Percentiles rank a stretch among this genome's conserved stretches.
Evolutionary conservation across 1,140 invertebrate species (phyloP).

Genomic region (Mactra quadrangularis): DNA sequence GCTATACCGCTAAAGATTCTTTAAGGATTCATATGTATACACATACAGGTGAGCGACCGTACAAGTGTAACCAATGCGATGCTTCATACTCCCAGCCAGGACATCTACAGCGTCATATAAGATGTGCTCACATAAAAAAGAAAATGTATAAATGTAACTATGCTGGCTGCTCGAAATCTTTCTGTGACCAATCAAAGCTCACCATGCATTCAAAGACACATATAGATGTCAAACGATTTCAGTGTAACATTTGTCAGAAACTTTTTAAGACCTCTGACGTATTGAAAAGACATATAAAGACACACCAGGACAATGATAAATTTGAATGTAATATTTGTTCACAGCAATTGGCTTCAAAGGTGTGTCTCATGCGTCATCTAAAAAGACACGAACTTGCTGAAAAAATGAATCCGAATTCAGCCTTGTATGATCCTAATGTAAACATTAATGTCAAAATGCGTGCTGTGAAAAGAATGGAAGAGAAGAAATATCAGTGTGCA

Average conservation of each 20-base stretch:
- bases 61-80: background rate
- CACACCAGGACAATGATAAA: background rate
- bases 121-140: background rate
- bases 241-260: background rate
- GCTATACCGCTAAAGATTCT: constrained; percentile 11
- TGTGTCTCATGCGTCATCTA: constrained; percentile 8
- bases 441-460: background rate
- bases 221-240: constrained; percentile 1
- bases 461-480: constrained; percentile 31
- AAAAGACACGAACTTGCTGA: constrained; percentile 6
- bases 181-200: background rate
- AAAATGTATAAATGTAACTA: background rate
- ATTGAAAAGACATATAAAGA: background rate
- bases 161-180: constrained; percentile 9
- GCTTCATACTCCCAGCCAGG: background rate
- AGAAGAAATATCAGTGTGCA: constrained; percentile 11
- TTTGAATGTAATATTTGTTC: constrained; percentile 40
- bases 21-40: constrained; percentile 11
- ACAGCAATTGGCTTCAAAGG: constrained; percentile 11
- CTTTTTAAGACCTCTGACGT: background rate
- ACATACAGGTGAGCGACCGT: constrained; percentile 20
- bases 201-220: background rate
- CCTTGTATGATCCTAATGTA: constrained; percentile 20
- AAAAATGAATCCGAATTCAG: constrained; percentile 25
- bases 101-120: constrained; percentile 26